phyloP scores from a whole-genome alignment of 2,797 vertebrate species.

The Rhinatrema bivittatum region DNA sequence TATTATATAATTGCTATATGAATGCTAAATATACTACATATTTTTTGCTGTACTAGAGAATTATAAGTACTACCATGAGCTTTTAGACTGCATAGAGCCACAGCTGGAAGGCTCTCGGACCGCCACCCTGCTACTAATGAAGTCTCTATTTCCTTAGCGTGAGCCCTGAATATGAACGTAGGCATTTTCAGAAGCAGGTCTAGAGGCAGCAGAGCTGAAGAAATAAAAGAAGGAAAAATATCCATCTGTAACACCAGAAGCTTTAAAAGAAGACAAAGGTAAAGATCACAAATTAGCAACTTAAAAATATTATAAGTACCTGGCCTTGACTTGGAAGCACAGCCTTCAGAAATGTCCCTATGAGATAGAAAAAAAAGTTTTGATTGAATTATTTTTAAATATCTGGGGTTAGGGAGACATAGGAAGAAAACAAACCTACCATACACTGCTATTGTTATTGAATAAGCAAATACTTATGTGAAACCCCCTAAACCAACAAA shows the following conservation, averaged over 20 bases:
- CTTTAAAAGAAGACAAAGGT: too few relatives aligned
- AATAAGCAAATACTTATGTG: too few relatives aligned
- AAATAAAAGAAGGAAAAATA: constrained; percentile 37
- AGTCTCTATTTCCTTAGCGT: constrained; percentile 27
- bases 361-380: neutral
- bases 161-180: constrained; percentile 13
- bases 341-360: constrained; percentile 34
- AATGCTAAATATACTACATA: too few relatives aligned
- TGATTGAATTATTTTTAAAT: neutral
- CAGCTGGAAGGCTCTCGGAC: constrained; percentile 26
- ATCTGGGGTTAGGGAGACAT: rapidly evolving
- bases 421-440: too few relatives aligned
- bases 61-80: constrained; percentile 25
- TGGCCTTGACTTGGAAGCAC: constrained; percentile 59
- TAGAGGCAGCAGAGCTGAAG: constrained; percentile 38
- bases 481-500: too few relatives aligned
- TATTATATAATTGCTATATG: too few relatives aligned
- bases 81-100: constrained; percentile 39
- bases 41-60: neutral
- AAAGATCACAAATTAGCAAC: neutral
- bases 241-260: constrained; percentile 9
- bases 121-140: constrained; percentile 27
- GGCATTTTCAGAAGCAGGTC: constrained; percentile 35
- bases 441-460: too few relatives aligned
- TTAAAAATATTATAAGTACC: constrained; percentile 49